Percentiles rank a stretch among this genome's conserved stretches.
phyloP scores from a whole-genome alignment of 2,888 invertebrate species.

The Orthonychiurus folsomi region DNA sequence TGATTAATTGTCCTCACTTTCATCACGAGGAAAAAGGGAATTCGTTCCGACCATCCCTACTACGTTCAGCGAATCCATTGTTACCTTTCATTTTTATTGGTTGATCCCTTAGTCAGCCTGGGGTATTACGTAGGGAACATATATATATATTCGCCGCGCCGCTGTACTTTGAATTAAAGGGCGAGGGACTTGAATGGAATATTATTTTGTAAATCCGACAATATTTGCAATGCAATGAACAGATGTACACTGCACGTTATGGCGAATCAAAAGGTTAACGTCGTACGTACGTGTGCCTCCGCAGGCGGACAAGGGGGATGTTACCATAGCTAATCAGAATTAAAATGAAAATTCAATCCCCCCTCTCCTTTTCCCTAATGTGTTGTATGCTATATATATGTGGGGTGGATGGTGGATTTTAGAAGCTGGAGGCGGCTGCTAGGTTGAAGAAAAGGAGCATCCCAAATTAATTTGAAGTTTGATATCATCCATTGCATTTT shows the following conservation, averaged over 20 bases:
- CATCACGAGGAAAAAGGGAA: neutral
- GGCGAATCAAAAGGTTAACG: neutral
- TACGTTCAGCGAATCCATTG: neutral
- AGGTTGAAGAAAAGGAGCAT: neutral
- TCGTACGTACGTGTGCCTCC: too few relatives aligned
- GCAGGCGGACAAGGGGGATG: too few relatives aligned
- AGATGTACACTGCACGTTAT: neutral
- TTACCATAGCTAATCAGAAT: neutral
- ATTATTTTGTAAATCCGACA: neutral
- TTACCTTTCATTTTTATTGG: neutral
- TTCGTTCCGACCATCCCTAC: neutral
- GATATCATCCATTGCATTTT: neutral
- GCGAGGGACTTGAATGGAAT: neutral
- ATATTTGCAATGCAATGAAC: constrained; percentile 1
- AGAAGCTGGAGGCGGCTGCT: neutral
- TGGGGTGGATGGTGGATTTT: too few relatives aligned
- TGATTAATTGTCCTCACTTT: neutral
- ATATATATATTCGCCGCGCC: too few relatives aligned
- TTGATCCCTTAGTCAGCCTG: too few relatives aligned
- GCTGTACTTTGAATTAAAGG: too few relatives aligned
- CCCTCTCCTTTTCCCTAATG: neutral
- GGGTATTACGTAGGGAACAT: too few relatives aligned
- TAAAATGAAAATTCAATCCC: neutral
- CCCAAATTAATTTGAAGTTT: neutral
- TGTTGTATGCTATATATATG: too few relatives aligned